phyloP scores from a whole-genome alignment of 2,797 vertebrate genomes.

The Phoxinus dragarum region DNA sequence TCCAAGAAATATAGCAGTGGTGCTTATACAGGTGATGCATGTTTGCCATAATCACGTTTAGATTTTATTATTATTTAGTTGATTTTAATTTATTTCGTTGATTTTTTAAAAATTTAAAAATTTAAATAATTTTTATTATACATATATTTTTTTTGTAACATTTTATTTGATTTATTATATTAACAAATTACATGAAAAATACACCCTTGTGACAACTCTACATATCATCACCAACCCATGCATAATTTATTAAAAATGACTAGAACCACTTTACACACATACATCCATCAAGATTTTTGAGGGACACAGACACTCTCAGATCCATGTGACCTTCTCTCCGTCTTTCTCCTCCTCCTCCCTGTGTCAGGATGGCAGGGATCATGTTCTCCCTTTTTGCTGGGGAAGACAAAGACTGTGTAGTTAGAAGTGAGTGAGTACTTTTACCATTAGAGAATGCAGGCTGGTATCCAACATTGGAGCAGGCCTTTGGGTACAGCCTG shows the following conservation, averaged over 20 bases:
- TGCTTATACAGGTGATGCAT: not conserved
- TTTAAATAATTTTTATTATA: too few species aligned
- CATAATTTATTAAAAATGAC: too few species aligned
- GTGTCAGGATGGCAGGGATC: constrained; percentile 23
- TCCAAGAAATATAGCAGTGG: not conserved
- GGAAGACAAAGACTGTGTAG: constrained; percentile 22
- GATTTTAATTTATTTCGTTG: too few species aligned
- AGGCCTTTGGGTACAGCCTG: constrained; percentile 43
- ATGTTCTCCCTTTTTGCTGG: constrained; percentile 38
- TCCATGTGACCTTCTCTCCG: not conserved
- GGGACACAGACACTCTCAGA: not conserved
- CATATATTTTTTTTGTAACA: not conserved
- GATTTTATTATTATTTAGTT: not conserved
- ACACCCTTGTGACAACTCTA: not conserved
- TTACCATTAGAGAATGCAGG: constrained; percentile 42
- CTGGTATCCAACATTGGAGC: constrained; percentile 26
- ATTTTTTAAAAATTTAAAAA: too few species aligned
- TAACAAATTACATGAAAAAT: not conserved
- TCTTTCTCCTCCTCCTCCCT: constrained; percentile 18
- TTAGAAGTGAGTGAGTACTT: constrained; percentile 34
- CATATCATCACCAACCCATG: not conserved
- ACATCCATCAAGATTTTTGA: not conserved
- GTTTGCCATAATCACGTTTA: not conserved
- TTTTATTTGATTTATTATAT: not conserved
- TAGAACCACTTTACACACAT: not conserved